Evolutionary conservation across 2,113 vertebrate genomes (phyloP).

Genomic region (Eptesicus fuscus): DNA sequence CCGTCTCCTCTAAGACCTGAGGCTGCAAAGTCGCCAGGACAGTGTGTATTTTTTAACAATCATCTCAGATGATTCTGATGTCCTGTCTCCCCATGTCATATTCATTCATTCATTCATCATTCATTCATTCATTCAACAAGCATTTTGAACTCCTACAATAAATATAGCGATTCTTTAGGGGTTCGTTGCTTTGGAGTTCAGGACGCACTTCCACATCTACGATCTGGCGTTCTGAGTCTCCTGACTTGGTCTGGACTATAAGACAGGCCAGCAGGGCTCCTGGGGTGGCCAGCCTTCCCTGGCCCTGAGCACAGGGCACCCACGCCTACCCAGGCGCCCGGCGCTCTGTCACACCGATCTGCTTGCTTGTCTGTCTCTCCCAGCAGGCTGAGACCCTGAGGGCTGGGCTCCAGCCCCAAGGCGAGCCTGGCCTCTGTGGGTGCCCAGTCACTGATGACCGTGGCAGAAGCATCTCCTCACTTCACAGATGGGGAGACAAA

Average conservation of each 20-base stretch:
- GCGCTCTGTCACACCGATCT: background rate
- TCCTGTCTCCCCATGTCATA: background rate
- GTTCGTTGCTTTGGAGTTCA: background rate
- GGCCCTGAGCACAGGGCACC: background rate
- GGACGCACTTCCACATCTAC: background rate
- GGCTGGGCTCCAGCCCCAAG: background rate
- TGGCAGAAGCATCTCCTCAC: background rate
- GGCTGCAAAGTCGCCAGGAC: background rate
- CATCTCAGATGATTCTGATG: background rate
- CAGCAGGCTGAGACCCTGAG: background rate
- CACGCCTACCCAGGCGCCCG: accelerated
- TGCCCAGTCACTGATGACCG: background rate
- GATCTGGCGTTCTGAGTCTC: accelerated
- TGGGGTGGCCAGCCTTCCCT: background rate
- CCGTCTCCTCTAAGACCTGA: background rate
- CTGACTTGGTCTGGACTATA: accelerated
- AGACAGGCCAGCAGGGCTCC: background rate
- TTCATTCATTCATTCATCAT: background rate
- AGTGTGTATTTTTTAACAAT: background rate
- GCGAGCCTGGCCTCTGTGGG: background rate
- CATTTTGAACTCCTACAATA: background rate
- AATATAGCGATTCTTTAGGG: background rate
- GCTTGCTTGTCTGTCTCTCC: background rate
- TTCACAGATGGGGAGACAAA: background rate
- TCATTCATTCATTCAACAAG: background rate